Evolutionary conservation across 2,797 vertebrate genomes (phyloP), one percentile per base, ranked within the genome.

Genomic region (Gymnodraco acuticeps): DNA sequence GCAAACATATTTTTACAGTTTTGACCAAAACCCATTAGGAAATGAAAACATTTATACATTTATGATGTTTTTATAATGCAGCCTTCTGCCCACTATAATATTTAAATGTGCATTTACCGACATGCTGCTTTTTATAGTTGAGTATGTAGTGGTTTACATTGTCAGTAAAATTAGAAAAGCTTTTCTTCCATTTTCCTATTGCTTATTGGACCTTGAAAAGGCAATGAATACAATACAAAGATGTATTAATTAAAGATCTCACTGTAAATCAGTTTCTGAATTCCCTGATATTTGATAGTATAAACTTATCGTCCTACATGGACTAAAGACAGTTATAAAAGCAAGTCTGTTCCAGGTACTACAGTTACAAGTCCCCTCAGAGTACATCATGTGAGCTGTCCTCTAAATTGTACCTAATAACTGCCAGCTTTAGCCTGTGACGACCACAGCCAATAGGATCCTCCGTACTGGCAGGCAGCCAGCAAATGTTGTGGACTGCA

Each of bases 401-500:
- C 84, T 88, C 87, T 89, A 89, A 88, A 89, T 83, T 87, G 83
- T 74, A 75, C 75, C 88, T 91, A 89, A 91, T 91, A 87, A 87
- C 74, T 88, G 88, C 85, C 85, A 85, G 84, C 80, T 84, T 84
- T 74, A 86, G 81, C 88, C 86, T 81, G 76, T 53, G 68, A 92
- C 83, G 78, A 82, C 64, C 71, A 60, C 45, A 80, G 87, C 84
- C 84, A 88, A 87, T 79, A 83, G 78, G 84, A 80, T 81, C 77
- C 78, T 70, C 87, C 87, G 83, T 61, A 46, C 70, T 88, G 85
- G 87, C 87, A 87, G 78, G 63, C 80, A 73, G 87, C 89, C 91
- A 90, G 88, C 78, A 81, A 91, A 87, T 84, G 76, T 82, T 89
- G 89, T 90, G 91, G 89, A 92, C 89, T 89, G 86, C 87, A 55